Evolutionary conservation across 2,113 vertebrate genomes (phyloP).

Genomic region (Naja naja): DNA sequence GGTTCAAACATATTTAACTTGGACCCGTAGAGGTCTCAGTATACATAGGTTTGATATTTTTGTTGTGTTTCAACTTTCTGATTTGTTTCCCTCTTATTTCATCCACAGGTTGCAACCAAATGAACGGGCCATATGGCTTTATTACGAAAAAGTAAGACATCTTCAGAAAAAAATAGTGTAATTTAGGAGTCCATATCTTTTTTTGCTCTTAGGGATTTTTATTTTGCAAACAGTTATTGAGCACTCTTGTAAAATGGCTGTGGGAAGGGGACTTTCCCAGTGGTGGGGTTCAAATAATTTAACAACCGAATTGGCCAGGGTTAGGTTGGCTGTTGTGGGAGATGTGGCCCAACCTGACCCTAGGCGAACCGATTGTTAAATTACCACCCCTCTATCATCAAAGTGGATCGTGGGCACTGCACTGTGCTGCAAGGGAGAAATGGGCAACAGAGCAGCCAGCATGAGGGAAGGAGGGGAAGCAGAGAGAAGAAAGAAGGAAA

Average conservation of each 20-base stretch:
- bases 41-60: neutral
- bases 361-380: no score
- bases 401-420: no score
- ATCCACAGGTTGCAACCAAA: conserved; percentile 43
- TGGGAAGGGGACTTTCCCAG: neutral
- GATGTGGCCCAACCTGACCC: no score
- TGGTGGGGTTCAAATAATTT: no score
- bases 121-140: conserved; percentile 81
- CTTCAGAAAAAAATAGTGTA: conserved; percentile 8
- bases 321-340: no score
- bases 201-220: neutral
- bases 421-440: no score
- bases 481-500: no score
- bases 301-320: no score
- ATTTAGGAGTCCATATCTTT: neutral
- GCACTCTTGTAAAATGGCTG: neutral
- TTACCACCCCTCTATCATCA: no score
- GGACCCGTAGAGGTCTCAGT: neutral
- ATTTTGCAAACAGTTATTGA: neutral
- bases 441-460: no score
- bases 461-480: no score
- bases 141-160: conserved; percentile 84
- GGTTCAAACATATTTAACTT: neutral
- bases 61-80: neutral
- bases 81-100: conserved; percentile 28